phyloP scores from a whole-genome alignment of 1,140 invertebrate genomes.

The Schlechtendalia chinensis region DNA sequence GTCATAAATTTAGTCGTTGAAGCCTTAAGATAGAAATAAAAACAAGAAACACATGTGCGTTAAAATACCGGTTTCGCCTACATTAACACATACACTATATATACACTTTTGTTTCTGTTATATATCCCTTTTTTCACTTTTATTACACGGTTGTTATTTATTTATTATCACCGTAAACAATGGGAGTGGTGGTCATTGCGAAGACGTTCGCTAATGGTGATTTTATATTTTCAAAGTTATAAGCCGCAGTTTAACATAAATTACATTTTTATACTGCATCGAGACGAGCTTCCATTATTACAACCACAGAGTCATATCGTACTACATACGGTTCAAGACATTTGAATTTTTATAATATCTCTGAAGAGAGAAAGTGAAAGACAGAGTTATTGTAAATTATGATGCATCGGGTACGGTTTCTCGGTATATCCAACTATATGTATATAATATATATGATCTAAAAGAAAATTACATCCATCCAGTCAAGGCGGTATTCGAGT shows the following conservation, averaged over 20 bases:
- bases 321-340: no score
- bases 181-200: neutral
- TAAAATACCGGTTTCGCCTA: slow-evolving; percentile 40
- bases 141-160: slow-evolving; percentile 27
- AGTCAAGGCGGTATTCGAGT: neutral
- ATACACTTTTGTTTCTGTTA: slow-evolving; percentile 11
- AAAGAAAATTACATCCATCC: neutral
- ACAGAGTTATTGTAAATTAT: no score
- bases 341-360: neutral
- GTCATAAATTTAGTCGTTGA: slow-evolving; percentile 11
- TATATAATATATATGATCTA: neutral
- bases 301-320: neutral
- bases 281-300: neutral
- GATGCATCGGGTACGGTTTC: neutral
- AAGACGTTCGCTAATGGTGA: neutral
- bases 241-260: neutral
- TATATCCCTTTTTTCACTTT: slow-evolving; percentile 7
- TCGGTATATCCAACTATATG: neutral
- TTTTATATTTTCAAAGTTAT: slow-evolving; percentile 9
- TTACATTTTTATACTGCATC: neutral
- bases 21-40: neutral
- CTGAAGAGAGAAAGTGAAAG: no score
- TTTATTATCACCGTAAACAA: slow-evolving; percentile 41
- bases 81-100: neutral
- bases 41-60: neutral